Conservation (phyloP, 1,140 invertebrate species). For the Neomicropteryx cornuta region DNA sequence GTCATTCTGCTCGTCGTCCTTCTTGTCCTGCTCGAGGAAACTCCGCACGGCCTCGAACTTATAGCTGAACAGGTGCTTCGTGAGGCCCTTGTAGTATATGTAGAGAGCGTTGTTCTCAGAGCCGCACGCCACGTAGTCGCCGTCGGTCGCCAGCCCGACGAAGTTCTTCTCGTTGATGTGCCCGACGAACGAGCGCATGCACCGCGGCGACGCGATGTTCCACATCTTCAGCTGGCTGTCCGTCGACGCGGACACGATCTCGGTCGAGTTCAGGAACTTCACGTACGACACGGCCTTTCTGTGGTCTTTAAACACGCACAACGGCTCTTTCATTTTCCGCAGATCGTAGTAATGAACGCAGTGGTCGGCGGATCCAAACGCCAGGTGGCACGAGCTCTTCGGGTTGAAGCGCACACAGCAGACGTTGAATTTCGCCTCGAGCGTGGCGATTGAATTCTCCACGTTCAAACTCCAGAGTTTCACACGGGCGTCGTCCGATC, state of each 20-base stretch:
- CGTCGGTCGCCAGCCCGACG: constrained; percentile 91
- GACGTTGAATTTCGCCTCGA: constrained; percentile 89
- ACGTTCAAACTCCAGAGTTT: constrained; percentile 87
- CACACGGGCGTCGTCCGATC: constrained; percentile 89
- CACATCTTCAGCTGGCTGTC: constrained; percentile 92
- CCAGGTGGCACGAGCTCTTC: constrained; percentile 70
- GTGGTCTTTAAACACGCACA: constrained; percentile 84
- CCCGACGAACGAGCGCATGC: constrained; percentile 80
- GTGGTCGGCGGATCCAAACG: constrained; percentile 93
- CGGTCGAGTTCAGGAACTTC: constrained; percentile 81
- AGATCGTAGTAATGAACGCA: constrained; percentile 96
- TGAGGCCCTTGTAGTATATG: constrained; percentile 86
- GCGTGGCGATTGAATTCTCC: constrained; percentile 74
- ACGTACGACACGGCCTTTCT: constrained; percentile 94
- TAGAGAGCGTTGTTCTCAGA: constrained; percentile 94
- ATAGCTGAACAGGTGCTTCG: constrained; percentile 78
- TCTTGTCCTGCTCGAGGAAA: constrained; percentile 62
- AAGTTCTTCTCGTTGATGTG: constrained; percentile 97
- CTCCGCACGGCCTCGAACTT: constrained; percentile 79
- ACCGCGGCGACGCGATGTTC: constrained; percentile 72
- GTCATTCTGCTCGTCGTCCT: constrained; percentile 78
- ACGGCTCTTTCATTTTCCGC: constrained; percentile 69
- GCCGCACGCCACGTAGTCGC: constrained; percentile 89
- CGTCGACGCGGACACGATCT: constrained; percentile 91
- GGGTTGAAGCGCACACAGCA: constrained; percentile 97